Base-by-base conservation (phyloP, 2,797 vertebrate genomes). In the Malurus splendens region DNA sequence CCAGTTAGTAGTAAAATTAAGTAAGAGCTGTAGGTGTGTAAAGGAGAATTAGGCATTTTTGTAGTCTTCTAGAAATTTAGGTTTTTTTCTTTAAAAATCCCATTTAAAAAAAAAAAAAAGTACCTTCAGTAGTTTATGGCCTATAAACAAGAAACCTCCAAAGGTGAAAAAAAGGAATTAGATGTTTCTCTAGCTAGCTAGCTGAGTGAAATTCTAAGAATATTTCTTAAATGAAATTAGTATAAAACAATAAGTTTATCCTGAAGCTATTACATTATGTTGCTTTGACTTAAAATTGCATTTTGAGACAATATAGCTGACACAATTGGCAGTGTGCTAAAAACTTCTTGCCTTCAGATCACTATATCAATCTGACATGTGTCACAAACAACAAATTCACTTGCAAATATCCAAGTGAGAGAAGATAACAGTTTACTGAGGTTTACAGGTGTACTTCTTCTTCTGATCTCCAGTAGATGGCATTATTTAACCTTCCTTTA, bases 391-490 rank as follows among this genome's bases (percentile, higher is more conserved):
- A 30, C 54, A 86, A 72, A 85, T 68, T 90, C 24, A 47, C 32
- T 70, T 79, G n/a, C 32, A 71, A 18, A 50, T 65, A 25, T 2
- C 27, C 11, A n/a, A 15, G 11, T 42, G 41, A 65, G 47, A 75
- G 52, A 59, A 70, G 19, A 28, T 41, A 14, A 0, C 3, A 6
- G 5, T 55, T 82, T 65, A 32, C 32, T 90, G 67, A 87, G 65
- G 16, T 84, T 91, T 32, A 33, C 33, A 25, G 17, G 55, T 74
- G 14, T 50, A 22, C 36, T 91, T 86, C 85, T 89, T 28, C 83
- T 85, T 52, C 39, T 64, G 28, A 8, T 89, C 27, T 94, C 95
- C 97, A 97, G 94, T 82, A 97, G 97, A 90, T 97, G 97, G 97
- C 97, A 92, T 90, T 92, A 50, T 95, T 90, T 93, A 77, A 80